A percentile compares a stretch with the other conserved stretches of the same genome.
phyloP scores from a whole-genome alignment of 2,113 vertebrate species.

The Paraplagusia blochii region DNA sequence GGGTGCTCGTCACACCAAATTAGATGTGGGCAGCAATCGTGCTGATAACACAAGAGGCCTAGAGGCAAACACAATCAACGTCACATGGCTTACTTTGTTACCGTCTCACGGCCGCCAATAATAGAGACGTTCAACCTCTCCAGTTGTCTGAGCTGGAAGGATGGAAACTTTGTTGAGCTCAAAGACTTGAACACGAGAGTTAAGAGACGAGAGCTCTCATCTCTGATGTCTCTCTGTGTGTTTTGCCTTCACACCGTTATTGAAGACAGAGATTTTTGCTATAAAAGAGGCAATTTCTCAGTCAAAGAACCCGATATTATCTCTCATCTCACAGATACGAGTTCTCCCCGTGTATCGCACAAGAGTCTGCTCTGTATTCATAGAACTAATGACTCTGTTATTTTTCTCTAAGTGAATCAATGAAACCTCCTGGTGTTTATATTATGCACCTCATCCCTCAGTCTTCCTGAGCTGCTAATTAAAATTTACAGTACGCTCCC shows the following conservation, averaged over 20 bases:
- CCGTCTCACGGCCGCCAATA: conserved; percentile 27
- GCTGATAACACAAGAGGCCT: conserved; percentile 71
- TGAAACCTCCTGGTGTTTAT: conserved; percentile 4
- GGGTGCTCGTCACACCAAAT: conserved; percentile 57
- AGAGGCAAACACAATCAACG: conserved; percentile 47
- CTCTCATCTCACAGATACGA: conserved; percentile 30
- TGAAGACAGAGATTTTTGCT: conserved; percentile 11
- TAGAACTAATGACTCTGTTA: conserved; percentile 13
- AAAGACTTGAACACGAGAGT: neutral
- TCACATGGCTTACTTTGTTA: conserved; percentile 47
- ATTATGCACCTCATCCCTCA: conserved; percentile 4
- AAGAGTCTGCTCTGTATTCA: conserved; percentile 31
- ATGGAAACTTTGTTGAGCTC: conserved; percentile 34
- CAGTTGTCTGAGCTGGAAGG: conserved; percentile 1
- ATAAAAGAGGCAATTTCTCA: conserved; percentile 16
- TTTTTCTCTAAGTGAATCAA: conserved; percentile 6
- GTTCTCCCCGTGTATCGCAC: conserved; percentile 23
- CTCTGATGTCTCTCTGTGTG: conserved; percentile 4
- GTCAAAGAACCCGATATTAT: conserved; percentile 25
- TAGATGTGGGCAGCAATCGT: conserved; percentile 51
- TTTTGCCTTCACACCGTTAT: conserved; percentile 21
- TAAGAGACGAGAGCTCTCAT: conserved; percentile 13
- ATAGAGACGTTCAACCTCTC: conserved; percentile 45
- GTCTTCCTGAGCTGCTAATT: conserved; percentile 18
- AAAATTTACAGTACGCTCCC: conserved; percentile 11